Evolutionary conservation across 2,888 invertebrate species (phyloP).

Genomic region (Macaria notata): DNA sequence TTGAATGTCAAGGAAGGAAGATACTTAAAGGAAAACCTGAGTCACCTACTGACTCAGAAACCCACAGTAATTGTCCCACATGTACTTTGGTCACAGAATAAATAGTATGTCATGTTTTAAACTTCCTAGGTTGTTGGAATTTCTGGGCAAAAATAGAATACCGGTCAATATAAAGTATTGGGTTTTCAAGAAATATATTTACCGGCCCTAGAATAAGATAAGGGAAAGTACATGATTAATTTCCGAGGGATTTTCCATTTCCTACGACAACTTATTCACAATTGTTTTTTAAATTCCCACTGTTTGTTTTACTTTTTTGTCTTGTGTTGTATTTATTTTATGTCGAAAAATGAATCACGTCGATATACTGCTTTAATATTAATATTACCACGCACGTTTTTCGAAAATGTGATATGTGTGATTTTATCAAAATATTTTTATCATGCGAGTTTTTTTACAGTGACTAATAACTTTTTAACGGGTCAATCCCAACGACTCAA

Average conservation of each 20-base stretch:
- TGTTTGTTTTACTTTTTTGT: too few relatives aligned
- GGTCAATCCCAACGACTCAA: too few relatives aligned
- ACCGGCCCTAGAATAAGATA: slow-evolving; percentile 11
- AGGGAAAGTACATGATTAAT: slow-evolving; percentile 3
- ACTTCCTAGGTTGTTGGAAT: slow-evolving; percentile 27
- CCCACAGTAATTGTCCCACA: slow-evolving; percentile 24
- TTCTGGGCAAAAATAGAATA: slow-evolving; percentile 27
- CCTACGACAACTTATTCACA: too few relatives aligned
- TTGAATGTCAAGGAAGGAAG: slow-evolving; percentile 31
- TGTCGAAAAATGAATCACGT: too few relatives aligned
- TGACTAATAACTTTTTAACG: too few relatives aligned
- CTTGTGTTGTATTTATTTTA: too few relatives aligned
- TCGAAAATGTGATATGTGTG: too few relatives aligned
- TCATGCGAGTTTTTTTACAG: too few relatives aligned
- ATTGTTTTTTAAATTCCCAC: not conserved
- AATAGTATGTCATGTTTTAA: not conserved
- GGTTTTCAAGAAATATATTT: slow-evolving; percentile 10
- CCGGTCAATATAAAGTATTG: slow-evolving; percentile 13
- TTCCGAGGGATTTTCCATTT: not conserved
- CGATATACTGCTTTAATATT: too few relatives aligned
- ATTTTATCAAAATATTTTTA: too few relatives aligned
- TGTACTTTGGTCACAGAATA: not conserved
- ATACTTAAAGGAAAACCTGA: slow-evolving; percentile 25
- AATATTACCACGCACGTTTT: too few relatives aligned
- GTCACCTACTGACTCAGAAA: slow-evolving; percentile 31